Evolutionary conservation across 2,888 invertebrate genomes (phyloP).

Genomic region (Rhagonycha lutea): DNA sequence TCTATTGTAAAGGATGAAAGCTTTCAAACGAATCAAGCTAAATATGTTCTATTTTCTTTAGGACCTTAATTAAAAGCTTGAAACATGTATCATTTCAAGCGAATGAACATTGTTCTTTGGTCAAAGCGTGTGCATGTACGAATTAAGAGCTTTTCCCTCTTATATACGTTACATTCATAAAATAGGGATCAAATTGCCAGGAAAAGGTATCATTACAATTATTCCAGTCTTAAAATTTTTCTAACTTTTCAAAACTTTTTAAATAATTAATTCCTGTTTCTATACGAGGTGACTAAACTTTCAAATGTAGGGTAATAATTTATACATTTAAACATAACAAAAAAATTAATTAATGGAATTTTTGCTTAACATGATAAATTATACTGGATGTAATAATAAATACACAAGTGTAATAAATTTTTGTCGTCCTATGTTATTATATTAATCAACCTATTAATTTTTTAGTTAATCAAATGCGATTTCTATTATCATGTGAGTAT

Average conservation of each 20-base stretch:
- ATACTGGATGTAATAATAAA: not conserved
- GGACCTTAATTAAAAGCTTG: slow-evolving; percentile 50
- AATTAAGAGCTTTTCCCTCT: slow-evolving; percentile 49
- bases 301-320: not conserved
- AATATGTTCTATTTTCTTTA: slow-evolving; percentile 41
- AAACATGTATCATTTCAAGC: slow-evolving; percentile 47
- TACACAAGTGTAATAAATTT: not conserved
- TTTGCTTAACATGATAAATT: not conserved
- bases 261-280: not conserved
- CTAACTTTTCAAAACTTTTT: not conserved
- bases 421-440: not conserved
- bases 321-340: not conserved
- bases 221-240: not conserved
- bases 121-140: slow-evolving; percentile 47
- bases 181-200: slow-evolving; percentile 31
- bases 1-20: not conserved
- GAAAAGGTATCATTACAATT: slow-evolving; percentile 12
- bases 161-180: slow-evolving; percentile 36
- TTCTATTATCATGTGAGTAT: not conserved
- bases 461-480: not conserved
- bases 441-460: not conserved
- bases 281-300: not conserved
- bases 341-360: not conserved
- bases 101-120: slow-evolving; percentile 47
- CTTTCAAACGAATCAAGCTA: slow-evolving; percentile 32